Evolutionary conservation across 2,797 vertebrate genomes (phyloP), one percentile per base, ranked within the genome.

Genomic region (Sylvia borin): DNA sequence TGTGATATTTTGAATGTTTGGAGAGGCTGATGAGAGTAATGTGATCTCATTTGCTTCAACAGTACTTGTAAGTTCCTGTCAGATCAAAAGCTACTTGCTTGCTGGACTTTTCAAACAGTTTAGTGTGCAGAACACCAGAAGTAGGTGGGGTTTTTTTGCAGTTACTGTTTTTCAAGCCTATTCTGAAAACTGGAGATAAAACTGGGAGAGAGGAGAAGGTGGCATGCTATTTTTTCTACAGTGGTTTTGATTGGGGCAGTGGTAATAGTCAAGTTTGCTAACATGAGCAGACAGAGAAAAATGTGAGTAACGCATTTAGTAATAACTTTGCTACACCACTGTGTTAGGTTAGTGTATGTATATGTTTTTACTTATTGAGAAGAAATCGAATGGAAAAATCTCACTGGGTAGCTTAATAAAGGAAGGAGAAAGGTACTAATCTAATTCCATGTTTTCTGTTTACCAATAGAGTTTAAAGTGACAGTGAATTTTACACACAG

Each of bases 301-400:
- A 76, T 31, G 4, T 21, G 10, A 62, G 16, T 57, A 71, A 68
- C 5, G 6, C 72, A 53, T 54, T 90, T 74, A 67, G 34, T 32
- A 73, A 68, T 75, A 31, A 25, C 43, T 71, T 93, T 85, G 64
- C 67, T 77, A 55, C 42, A 60, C 16, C 13, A 48, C 70, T 89
- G 19, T 20, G 40, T 96, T 83, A 20, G 16, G 71, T 85, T 90
- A 58, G 57, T 53, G 26, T 55, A 12, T 53, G n/a, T 77, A 42
- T 67, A 27, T 79, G 89, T 75, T 45, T 76, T 90, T 93, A 45
- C 5, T 54, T 85, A 83, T 40, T 80, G 38, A 87, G 86, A 86
- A 94, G 26, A 95, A 95, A 92, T 72, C 76, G 32, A 80, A 54
- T 65, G 60, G 71, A n/a, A 88, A 96, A 96, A 87, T 85, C 32